Percentiles rank a stretch among this genome's conserved stretches.
phyloP scores from a whole-genome alignment of 23 tunicate species.

The Aplidium turbinatum region DNA sequence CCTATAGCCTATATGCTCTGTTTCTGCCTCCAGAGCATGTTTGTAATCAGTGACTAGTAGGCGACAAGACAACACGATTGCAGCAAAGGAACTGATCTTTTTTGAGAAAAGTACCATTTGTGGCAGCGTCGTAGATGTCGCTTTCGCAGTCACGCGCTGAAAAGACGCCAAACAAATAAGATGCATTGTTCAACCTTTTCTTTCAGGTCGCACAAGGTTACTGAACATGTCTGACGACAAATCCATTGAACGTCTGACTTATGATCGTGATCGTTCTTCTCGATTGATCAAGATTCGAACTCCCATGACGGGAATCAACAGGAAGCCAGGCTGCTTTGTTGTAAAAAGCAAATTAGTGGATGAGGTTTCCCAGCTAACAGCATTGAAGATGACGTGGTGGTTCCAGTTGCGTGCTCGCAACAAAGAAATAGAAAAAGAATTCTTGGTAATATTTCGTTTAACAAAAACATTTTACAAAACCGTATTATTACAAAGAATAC shows the following conservation, averaged over 20 bases:
- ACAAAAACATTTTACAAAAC: too few species aligned
- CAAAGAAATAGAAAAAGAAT: conserved; percentile 55
- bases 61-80: too few species aligned
- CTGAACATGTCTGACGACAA: conserved; percentile 33
- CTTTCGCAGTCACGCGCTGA: too few species aligned
- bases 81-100: too few species aligned
- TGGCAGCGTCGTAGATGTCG: too few species aligned
- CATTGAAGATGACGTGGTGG: conserved; percentile 79
- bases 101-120: too few species aligned
- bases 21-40: too few species aligned
- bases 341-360: conserved; percentile 36
- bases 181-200: neutral
- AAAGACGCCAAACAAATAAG: too few species aligned
- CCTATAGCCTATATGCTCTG: too few species aligned
- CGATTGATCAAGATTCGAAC: conserved; percentile 19
- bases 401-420: conserved; percentile 60
- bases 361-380: conserved; percentile 10
- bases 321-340: conserved; percentile 74
- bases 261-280: neutral
- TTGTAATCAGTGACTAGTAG: too few species aligned
- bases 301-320: conserved; percentile 33
- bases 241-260: neutral
- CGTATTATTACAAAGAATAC: too few species aligned
- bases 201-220: conserved; percentile 37
- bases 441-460: too few species aligned